Percentiles rank a stretch among this genome's conserved stretches.
Conservation (phyloP, 2,113 vertebrate genomes). For the Rhodinocichla rosea region DNA sequence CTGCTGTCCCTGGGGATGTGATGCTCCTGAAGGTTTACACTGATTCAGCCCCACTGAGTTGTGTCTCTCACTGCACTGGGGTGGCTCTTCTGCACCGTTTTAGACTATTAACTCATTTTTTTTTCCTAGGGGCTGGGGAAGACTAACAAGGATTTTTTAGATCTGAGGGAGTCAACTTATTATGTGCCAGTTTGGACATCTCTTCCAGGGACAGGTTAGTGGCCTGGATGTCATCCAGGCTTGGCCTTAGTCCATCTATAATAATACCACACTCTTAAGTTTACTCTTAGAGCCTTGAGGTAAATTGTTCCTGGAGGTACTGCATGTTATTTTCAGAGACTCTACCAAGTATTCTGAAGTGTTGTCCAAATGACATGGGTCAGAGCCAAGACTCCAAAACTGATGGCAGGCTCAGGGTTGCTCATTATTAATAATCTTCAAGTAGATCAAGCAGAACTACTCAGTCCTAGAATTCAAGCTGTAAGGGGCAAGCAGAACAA, state of each 20-base stretch:
- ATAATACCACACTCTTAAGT: not conserved
- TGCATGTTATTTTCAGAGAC: not conserved
- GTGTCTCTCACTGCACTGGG: not conserved
- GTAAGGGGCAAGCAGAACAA: not conserved
- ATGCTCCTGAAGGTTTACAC: not conserved
- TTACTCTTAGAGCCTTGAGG: not conserved
- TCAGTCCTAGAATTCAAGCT: not conserved
- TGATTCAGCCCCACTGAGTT: not conserved
- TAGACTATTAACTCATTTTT: not conserved
- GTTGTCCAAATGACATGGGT: not conserved
- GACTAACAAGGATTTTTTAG: not conserved
- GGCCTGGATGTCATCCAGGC: not conserved
- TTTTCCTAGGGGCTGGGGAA: not conserved
- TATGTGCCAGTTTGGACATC: not conserved
- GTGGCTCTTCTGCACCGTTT: not conserved
- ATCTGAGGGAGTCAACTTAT: not conserved
- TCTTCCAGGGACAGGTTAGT: constrained; percentile 12
- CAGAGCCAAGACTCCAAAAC: not conserved
- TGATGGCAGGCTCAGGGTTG: not conserved
- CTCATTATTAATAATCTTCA: not conserved
- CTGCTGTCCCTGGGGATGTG: not conserved
- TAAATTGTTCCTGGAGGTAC: not conserved
- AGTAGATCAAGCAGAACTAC: not conserved
- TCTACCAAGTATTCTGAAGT: not conserved
- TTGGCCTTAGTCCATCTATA: not conserved